Percentiles rank a stretch among this genome's conserved stretches.
Evolutionary conservation across 2,113 vertebrate genomes (phyloP).

Genomic region (Cepphus grylle): DNA sequence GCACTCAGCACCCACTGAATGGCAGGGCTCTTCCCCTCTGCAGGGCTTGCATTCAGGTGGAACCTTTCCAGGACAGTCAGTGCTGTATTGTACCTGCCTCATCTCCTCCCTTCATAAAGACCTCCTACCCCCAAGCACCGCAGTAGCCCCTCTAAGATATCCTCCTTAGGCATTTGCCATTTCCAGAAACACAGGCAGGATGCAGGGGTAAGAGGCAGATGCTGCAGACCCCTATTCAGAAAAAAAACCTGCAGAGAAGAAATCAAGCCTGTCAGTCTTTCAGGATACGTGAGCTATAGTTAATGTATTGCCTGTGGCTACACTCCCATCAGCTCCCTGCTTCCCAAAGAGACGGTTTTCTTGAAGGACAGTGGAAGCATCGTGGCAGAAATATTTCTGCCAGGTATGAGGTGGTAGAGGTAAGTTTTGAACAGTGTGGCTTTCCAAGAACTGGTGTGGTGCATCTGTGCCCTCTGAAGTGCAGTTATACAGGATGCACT

Average conservation of each 20-base stretch:
- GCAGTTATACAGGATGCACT: accelerated
- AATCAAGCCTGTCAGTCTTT: background rate
- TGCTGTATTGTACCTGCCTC: background rate
- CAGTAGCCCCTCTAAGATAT: background rate
- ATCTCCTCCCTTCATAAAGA: background rate
- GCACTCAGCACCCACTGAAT: accelerated
- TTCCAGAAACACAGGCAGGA: background rate
- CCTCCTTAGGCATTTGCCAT: background rate
- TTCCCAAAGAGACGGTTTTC: background rate
- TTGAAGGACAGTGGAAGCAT: background rate
- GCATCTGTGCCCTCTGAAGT: accelerated
- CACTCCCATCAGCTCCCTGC: accelerated
- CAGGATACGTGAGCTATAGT: background rate
- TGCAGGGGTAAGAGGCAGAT: background rate
- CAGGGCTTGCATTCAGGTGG: background rate
- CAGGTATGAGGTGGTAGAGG: too few relatives aligned
- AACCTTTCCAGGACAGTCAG: background rate
- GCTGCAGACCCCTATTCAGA: background rate
- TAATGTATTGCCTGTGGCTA: accelerated
- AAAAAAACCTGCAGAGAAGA: background rate
- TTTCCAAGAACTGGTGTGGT: background rate
- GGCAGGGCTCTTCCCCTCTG: background rate
- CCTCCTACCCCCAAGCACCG: background rate
- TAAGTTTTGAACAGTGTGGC: background rate
- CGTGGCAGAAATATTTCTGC: background rate